Base-by-base conservation (phyloP, 2,113 vertebrate genomes). In the Misgurnus mizolepis region DNA sequence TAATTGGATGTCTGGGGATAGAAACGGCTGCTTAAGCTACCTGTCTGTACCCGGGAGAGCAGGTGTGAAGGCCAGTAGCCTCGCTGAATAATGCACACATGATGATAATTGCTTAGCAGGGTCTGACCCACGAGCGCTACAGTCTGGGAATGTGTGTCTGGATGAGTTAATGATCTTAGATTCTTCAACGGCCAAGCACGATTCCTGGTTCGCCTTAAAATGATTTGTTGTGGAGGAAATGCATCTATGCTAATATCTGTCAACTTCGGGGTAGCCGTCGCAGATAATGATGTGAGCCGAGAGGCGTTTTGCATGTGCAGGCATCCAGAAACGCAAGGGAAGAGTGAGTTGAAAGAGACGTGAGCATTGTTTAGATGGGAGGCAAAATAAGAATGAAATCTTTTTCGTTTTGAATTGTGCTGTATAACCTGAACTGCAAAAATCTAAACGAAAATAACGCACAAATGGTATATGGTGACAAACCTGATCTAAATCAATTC, bases 91-190 rank as follows among this genome's bases (percentile, higher is more conserved):
- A 78, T 45, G 76, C 14, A 39, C 56, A 47, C 43, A 71, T 64
- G 70, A 53, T 66, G 68, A 60, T 65, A 76, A 80, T 86, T 81
- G 66, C 81, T 73, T 70, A 78, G 79, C 74, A 70, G 53, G 78
- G 68, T 53, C 67, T 74, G 50, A 56, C 55, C 71, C 49, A 76
- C 40, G 40, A 80, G 55, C 82, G 68, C 10, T 67, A 53, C 17
- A 15, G 75, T 73, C 27, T 14, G 70, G 58, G 69, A 82, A 83
- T 75, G 79, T 80, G 62, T 64, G 77, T 17, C 47, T 74, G 39
- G 6, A 1, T n/a, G 11, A 78, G 67, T 72, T 68, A 79, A 83
- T 70, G 77, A 80, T 68, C 45, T 49, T n/a, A 62, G 58, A 75
- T 75, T 64, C 72, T 64, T 75, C n/a, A 75, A 75, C 10, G 72